Conservation (phyloP, 2,888 invertebrate species). For the Pemphredon lugubris region DNA sequence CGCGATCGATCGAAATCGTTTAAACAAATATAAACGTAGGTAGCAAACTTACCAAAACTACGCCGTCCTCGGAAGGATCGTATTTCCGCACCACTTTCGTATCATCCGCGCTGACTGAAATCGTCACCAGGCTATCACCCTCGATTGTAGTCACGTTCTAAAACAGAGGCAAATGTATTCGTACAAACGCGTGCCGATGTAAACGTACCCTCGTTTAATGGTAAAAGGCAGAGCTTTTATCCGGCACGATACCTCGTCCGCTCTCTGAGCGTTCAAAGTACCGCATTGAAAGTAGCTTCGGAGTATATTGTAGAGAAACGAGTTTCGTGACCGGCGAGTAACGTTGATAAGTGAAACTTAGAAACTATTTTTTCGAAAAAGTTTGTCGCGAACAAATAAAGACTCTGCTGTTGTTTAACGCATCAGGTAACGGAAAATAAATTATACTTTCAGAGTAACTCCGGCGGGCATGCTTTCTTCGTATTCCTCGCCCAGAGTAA, state of each 20-base stretch:
- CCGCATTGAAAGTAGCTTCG: too few species aligned
- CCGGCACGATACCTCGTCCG: background rate
- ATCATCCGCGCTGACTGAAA: slow-evolving; percentile 78
- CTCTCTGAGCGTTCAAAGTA: too few species aligned
- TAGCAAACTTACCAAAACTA: slow-evolving; percentile 74
- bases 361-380: too few species aligned
- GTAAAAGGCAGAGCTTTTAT: background rate
- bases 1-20: too few species aligned
- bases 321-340: too few species aligned
- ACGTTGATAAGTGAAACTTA: too few species aligned
- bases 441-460: slow-evolving; percentile 80
- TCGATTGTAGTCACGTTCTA: slow-evolving; percentile 84
- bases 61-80: slow-evolving; percentile 78
- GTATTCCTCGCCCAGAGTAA: slow-evolving; percentile 85
- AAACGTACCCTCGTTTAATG: too few species aligned
- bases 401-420: too few species aligned
- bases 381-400: too few species aligned
- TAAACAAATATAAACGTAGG: too few species aligned
- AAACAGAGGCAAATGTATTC: slow-evolving; percentile 26
- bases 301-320: too few species aligned
- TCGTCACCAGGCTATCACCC: slow-evolving; percentile 82
- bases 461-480: slow-evolving; percentile 86
- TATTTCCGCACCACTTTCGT: slow-evolving; percentile 80
- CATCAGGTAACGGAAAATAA: too few species aligned
- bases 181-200: background rate